phyloP scores from a whole-genome alignment of 2,113 vertebrate genomes.

The Ancistrus triradiatus region DNA sequence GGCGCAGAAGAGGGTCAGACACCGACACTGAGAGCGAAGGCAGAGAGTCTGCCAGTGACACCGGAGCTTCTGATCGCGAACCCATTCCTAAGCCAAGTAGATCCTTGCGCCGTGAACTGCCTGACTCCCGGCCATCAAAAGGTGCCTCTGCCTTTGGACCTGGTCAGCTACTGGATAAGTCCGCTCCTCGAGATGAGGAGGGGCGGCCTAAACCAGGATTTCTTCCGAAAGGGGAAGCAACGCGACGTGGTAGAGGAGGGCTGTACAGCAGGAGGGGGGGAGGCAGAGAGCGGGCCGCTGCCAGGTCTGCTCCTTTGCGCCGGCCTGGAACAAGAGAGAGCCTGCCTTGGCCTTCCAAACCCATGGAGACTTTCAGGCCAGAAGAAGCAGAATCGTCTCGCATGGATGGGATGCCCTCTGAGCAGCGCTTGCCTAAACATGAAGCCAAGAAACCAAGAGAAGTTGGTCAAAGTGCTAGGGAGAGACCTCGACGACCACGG shows the following conservation, averaged over 20 bases:
- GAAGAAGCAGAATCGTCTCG: conserved; percentile 61
- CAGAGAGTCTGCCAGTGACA: conserved; percentile 91
- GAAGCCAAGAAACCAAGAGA: conserved; percentile 83
- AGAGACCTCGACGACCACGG: conserved; percentile 86
- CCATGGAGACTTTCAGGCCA: conserved; percentile 75
- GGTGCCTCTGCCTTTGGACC: conserved; percentile 54
- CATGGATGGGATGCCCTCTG: conserved; percentile 58
- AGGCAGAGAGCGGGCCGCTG: conserved; percentile 79
- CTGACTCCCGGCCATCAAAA: conserved; percentile 59
- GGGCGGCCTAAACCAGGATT: conserved; percentile 86
- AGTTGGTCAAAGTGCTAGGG: conserved; percentile 77
- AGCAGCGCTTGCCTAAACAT: conserved; percentile 78
- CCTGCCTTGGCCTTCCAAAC: conserved; percentile 88
- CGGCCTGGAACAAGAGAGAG: conserved; percentile 77
- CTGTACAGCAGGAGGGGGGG: conserved; percentile 80
- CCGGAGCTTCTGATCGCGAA: conserved; percentile 86
- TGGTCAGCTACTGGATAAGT: conserved; percentile 57
- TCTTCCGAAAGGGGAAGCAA: conserved; percentile 91
- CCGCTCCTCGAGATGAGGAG: conserved; percentile 72
- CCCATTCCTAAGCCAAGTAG: conserved; percentile 82
- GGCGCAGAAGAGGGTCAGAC: conserved; percentile 87
- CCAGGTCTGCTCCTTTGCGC: conserved; percentile 79
- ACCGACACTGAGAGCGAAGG: conserved; percentile 96
- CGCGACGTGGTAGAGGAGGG: conserved; percentile 85
- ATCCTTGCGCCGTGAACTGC: conserved; percentile 62